phyloP scores from a whole-genome alignment of 1,140 invertebrate species.

The Bursaphelenchus mucronatus region DNA sequence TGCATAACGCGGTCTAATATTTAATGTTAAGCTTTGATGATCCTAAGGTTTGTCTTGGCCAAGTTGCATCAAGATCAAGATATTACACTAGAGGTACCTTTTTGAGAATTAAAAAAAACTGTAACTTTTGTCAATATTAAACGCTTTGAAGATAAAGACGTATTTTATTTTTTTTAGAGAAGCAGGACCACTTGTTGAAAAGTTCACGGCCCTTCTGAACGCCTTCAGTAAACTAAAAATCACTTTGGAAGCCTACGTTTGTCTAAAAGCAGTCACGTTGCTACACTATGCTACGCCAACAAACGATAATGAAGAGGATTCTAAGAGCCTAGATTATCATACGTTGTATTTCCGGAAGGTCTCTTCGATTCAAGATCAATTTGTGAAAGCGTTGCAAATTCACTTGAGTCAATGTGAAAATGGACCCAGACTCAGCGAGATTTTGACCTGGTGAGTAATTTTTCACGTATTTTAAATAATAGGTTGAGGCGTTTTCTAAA shows the following conservation, averaged over 20 bases:
- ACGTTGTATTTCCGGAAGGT: slow-evolving; percentile 39
- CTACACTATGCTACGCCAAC: slow-evolving; percentile 44
- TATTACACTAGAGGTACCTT: too few relatives aligned
- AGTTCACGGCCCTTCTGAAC: slow-evolving; percentile 59
- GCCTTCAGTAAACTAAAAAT: slow-evolving; percentile 52
- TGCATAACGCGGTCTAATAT: too few relatives aligned
- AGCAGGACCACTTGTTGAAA: slow-evolving; percentile 61
- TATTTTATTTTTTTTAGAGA: slow-evolving; percentile 48
- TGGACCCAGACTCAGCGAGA: slow-evolving; percentile 53
- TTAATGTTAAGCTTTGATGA: too few relatives aligned
- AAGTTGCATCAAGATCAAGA: too few relatives aligned
- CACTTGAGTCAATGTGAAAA: slow-evolving; percentile 56
- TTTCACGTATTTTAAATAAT: slow-evolving; percentile 20
- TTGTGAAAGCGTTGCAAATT: slow-evolving; percentile 60
- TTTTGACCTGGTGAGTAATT: slow-evolving; percentile 48
- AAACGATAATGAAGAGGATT: slow-evolving; percentile 10
- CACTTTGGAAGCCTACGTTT: slow-evolving; percentile 61
- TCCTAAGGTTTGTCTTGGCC: too few relatives aligned
- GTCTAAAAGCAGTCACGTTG: slow-evolving; percentile 62
- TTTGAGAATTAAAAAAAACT: too few relatives aligned
- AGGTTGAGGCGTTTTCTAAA: not conserved
- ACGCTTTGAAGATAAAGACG: not conserved
- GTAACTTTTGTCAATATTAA: too few relatives aligned
- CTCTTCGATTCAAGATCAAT: slow-evolving; percentile 57
- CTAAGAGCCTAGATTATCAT: slow-evolving; percentile 4